Base-by-base conservation (phyloP, 2,797 vertebrate species). In the Psittacula echo region DNA sequence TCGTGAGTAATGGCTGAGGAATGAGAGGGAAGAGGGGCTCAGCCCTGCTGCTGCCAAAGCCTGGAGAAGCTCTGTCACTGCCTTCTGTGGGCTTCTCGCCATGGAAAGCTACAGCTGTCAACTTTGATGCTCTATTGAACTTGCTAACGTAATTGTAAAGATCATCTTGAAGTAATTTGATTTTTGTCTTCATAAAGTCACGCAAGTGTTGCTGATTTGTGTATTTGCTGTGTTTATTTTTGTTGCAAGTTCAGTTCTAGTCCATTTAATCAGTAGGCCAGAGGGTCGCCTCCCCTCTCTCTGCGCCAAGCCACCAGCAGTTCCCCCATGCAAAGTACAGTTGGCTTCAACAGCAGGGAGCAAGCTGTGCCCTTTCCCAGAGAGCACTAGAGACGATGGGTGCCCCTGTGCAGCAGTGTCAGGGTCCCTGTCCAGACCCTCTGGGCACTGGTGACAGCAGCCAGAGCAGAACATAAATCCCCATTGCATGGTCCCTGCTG, bases 101-200 rank as follows among this genome's bases (percentile, higher is more conserved):
- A 3, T 87, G 84, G 89, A 91, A 53, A 65, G 73, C 89, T 70
- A 24, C 95, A 91, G 92, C 94, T 95, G 92, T 95, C 94, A 94
- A 27, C 87, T 73, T 44, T 48, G 87, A 96, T 94, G 95, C 92
- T 96, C 94, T 90, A 22, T 91, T 95, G 95, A 96, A 96, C 94
- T 96, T 62, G 76, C 76, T 96, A 96, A 93, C 54, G 41, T 88
- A 97, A 91, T 93, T 93, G 92, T 62, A 75, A 88, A 87, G 82
- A 92, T 95, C 96, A 96, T 96, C 92, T 96, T 96, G 95, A 96
- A 97, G 82, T 73, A 94, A 97, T 96, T 96, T 94, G 87, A 92
- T 84, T 96, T 95, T 93, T 95, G 91, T 93, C 94, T 96, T 88
- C 41, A 2, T 41, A 14, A 91, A 96, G 96, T 96, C 94, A 96